Percentiles rank a stretch among this genome's conserved stretches.
Evolutionary conservation across 2,888 invertebrate species (phyloP).

Genomic region (Acanthosepion lycidas): DNA sequence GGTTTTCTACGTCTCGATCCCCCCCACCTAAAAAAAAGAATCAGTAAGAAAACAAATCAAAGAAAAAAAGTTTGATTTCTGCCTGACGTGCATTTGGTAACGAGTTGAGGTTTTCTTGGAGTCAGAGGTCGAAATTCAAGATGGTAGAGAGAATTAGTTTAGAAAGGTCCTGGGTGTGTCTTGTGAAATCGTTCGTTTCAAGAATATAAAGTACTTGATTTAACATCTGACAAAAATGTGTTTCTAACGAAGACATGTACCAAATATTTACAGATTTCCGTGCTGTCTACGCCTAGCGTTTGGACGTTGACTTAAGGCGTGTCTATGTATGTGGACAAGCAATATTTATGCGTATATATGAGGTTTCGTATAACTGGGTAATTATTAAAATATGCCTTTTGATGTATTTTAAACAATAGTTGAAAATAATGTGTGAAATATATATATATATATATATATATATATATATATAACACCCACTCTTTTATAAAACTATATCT

Average conservation of each 20-base stretch:
- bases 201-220: neutral
- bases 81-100: slow-evolving; percentile 7
- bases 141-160: neutral
- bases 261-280: too few relatives aligned
- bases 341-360: neutral
- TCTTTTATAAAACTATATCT: too few relatives aligned
- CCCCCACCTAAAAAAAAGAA: neutral
- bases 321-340: neutral
- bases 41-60: neutral
- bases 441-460: too few relatives aligned
- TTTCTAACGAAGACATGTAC: neutral
- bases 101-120: too few relatives aligned
- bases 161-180: neutral
- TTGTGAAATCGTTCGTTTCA: neutral
- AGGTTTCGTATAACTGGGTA: too few relatives aligned
- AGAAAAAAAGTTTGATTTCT: neutral
- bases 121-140: neutral
- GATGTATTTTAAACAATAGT: too few relatives aligned
- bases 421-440: too few relatives aligned
- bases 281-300: neutral
- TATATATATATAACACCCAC: too few relatives aligned
- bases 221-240: slow-evolving; percentile 33
- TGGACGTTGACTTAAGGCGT: neutral
- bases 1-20: too few relatives aligned
- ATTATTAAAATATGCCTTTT: too few relatives aligned